A percentile compares a stretch with the other conserved stretches of the same genome.
Conservation (phyloP, 2,888 invertebrate genomes). For the Charanyca ferruginea region DNA sequence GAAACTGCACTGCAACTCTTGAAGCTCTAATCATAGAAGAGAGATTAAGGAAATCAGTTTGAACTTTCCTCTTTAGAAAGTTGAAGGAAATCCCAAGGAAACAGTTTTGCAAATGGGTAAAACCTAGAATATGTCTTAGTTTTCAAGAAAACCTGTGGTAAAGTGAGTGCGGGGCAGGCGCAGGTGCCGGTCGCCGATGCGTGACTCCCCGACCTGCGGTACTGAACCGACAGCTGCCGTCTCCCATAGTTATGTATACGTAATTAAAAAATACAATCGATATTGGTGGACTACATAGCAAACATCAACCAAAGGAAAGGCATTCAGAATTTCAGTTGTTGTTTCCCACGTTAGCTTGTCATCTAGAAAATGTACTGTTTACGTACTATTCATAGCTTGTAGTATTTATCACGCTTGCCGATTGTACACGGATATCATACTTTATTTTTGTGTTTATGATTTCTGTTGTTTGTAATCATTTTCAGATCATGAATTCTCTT, state of each 20-base stretch:
- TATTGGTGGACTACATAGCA: conserved; percentile 1
- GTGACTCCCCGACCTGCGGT: conserved; percentile 50
- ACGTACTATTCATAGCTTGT: background rate
- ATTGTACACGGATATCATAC: background rate
- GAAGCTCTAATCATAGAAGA: background rate
- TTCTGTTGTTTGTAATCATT: conserved; percentile 17
- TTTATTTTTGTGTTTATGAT: conserved; percentile 10
- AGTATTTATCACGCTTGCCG: background rate
- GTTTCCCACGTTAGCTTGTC: conserved; percentile 28
- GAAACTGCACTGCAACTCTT: background rate
- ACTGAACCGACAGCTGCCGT: conserved; percentile 28
- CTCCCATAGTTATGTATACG: background rate
- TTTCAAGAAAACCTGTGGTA: background rate
- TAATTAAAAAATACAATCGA: conserved; percentile 15
- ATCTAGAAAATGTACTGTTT: conserved; percentile 21
- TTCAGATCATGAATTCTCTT: conserved; percentile 1
- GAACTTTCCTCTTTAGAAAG: background rate
- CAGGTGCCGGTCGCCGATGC: conserved; percentile 44
- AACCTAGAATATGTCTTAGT: background rate
- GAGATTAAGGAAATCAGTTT: background rate
- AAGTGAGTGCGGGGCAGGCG: conserved; percentile 11
- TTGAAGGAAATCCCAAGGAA: background rate
- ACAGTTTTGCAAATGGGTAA: background rate
- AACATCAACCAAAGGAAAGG: conserved; percentile 7
- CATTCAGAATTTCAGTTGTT: conserved; percentile 22